These are phyloP conservation scores for Rhyacophila evoluta DNA, from an alignment of 2,888 invertebrate species.

Conservation along the genomic window DNA sequence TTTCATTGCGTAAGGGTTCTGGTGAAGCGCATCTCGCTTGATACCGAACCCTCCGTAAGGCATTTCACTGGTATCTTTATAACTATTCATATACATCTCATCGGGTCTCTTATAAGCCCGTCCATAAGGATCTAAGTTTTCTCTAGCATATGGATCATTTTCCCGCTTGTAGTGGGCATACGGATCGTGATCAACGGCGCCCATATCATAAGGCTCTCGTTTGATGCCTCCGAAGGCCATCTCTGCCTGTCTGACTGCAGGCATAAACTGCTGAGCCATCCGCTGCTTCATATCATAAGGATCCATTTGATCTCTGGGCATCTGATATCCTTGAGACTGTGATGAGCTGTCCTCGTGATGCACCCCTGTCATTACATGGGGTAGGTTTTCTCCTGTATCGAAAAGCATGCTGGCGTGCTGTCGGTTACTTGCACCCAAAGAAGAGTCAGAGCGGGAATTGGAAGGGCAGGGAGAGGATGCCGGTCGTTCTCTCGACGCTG, in stretches of 20 bases:
- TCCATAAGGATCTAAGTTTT: conserved; percentile 51
- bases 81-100: conserved; percentile 51
- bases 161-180: conserved; percentile 60
- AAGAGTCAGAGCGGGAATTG: conserved; percentile 53
- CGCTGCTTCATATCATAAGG: conserved; percentile 52
- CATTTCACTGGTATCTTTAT: conserved; percentile 48
- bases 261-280: conserved; percentile 48
- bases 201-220: conserved; percentile 56
- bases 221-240: conserved; percentile 57
- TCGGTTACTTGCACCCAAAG: conserved; percentile 40
- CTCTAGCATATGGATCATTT: conserved; percentile 54
- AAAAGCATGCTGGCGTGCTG: conserved; percentile 40
- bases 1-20: conserved; percentile 52
- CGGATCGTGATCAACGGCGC: conserved; percentile 59
- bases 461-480: conserved; percentile 51
- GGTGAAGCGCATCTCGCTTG: conserved; percentile 44
- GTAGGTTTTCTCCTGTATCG: conserved; percentile 43
- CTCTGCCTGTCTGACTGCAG: conserved; percentile 55
- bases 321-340: conserved; percentile 51
- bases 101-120: conserved; percentile 52
- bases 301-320: conserved; percentile 53
- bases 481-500: conserved; percentile 48
- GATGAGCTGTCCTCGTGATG: conserved; percentile 54
- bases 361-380: conserved; percentile 34
- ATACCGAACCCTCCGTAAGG: conserved; percentile 54